These are phyloP conservation scores for Phalloptychus januarius DNA, from an alignment of 2,797 vertebrate genomes.

Conservation along the genomic window DNA sequence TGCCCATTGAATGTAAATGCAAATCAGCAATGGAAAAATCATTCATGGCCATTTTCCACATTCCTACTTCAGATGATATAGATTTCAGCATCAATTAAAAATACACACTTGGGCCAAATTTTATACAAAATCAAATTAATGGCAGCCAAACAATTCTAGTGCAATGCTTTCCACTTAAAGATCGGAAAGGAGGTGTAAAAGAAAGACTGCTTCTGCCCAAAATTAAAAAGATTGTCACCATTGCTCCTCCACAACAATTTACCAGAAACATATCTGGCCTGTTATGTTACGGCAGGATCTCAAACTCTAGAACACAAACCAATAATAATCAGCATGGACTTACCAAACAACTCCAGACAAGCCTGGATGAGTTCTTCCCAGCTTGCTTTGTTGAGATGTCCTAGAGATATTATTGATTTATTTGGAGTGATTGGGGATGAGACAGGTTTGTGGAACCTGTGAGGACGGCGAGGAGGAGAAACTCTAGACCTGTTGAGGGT, in stretches of 20 bases:
- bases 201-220: not conserved
- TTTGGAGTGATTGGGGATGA: constrained; percentile 79
- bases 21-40: not conserved
- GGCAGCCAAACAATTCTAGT: not conserved
- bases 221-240: not conserved
- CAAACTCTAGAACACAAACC: not conserved
- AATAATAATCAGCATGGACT: constrained; percentile 67
- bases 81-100: not conserved
- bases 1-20: not conserved
- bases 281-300: constrained; percentile 1
- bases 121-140: not conserved
- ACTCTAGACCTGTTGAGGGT: constrained; percentile 79
- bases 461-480: constrained; percentile 83
- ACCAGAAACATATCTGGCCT: not conserved
- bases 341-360: constrained; percentile 93
- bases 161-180: not conserved
- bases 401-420: constrained; percentile 85
- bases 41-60: not conserved
- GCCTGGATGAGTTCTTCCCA: constrained; percentile 94
- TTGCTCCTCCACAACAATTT: not conserved
- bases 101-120: constrained; percentile 1
- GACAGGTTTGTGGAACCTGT: constrained; percentile 78
- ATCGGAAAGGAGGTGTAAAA: not conserved
- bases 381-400: constrained; percentile 89
- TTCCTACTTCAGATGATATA: not conserved